phyloP scores from a whole-genome alignment of 2,888 invertebrate species.

The Hemicrepidius hirtus region DNA sequence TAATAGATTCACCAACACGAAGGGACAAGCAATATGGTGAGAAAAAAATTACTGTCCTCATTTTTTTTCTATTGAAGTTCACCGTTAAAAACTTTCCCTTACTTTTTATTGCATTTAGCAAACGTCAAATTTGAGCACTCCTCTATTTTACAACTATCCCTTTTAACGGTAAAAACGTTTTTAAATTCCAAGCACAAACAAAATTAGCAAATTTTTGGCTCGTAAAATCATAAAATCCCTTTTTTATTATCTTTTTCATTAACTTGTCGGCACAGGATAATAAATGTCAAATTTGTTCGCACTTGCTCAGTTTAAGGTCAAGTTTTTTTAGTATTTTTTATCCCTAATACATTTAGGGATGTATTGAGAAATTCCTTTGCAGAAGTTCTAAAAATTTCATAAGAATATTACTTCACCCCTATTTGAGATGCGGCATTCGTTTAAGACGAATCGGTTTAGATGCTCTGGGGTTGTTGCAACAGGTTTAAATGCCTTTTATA shows the following conservation, averaged over 20 bases:
- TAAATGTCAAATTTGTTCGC: slow-evolving; percentile 24
- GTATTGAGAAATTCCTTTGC: not conserved
- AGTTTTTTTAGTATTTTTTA: not conserved
- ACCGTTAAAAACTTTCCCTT: slow-evolving; percentile 2
- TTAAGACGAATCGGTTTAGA: slow-evolving; percentile 37
- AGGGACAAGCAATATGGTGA: slow-evolving; percentile 69
- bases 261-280: not conserved
- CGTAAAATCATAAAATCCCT: slow-evolving; percentile 33
- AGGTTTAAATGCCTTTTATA: slow-evolving; percentile 70
- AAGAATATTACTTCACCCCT: slow-evolving; percentile 31
- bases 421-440: not conserved
- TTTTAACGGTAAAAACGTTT: slow-evolving; percentile 27
- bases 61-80: slow-evolving; percentile 23
- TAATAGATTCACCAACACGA: slow-evolving; percentile 64
- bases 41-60: slow-evolving; percentile 51
- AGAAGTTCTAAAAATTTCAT: slow-evolving; percentile 33
- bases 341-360: not conserved
- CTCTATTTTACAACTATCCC: slow-evolving; percentile 25
- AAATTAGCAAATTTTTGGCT: slow-evolving; percentile 13
- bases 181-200: slow-evolving; percentile 4
- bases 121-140: not conserved
- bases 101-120: slow-evolving; percentile 6
- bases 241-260: not conserved
- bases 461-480: slow-evolving; percentile 64
- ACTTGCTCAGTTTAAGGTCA: slow-evolving; percentile 19